Evolutionary conservation across 2,797 vertebrate genomes (phyloP), one percentile per base, ranked within the genome.

Genomic region (Alfaro cultratus): DNA sequence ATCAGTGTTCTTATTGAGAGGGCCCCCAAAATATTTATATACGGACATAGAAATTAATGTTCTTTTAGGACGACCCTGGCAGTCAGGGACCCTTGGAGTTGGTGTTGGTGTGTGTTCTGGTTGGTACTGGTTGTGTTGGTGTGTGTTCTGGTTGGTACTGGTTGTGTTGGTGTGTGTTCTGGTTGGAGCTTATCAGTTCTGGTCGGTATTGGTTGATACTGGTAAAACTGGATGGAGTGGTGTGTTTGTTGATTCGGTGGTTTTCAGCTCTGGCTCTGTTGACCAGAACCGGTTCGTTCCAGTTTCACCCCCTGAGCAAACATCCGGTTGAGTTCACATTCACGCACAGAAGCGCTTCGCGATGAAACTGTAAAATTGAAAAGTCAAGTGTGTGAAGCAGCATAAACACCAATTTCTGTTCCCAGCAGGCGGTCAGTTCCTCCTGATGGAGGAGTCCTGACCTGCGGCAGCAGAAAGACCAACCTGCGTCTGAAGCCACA

Each of bases 231-330:
- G 29, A 60, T 60, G 29, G 12, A 60, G n/a, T 57, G 26, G n/a
- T 57, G 26, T 57, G 26, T 12, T n/a, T 57, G 57, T 29, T 13
- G 55, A 29, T 12, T 60, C n/a, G 1, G 55, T 10, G 55, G 12
- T 31, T 60, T 60, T 31, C 57, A 60, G 29, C 39, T 34, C 45
- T n/a, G 34, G 29, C 29, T 49, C 21, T 72, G n/a, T 7, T 46
- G 13, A 53, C 8, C 51, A 53, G 51, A 21, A 41, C 36, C 15
- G 51, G 23, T 26, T 75, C 15, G 23, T 74, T 41, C 36, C 47
- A 41, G 73, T 74, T 74, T 74, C 73, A 74, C 34, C 34, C 41
- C 73, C 49, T 55, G 2, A 10, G 49, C 34, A 55, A 74, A 74
- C 34, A 73, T 23, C 49, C n/a, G 23, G 73, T 41, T 5, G 5